Base-by-base conservation (phyloP, 2,888 invertebrate genomes). In the Ischnus inquisitorius region DNA sequence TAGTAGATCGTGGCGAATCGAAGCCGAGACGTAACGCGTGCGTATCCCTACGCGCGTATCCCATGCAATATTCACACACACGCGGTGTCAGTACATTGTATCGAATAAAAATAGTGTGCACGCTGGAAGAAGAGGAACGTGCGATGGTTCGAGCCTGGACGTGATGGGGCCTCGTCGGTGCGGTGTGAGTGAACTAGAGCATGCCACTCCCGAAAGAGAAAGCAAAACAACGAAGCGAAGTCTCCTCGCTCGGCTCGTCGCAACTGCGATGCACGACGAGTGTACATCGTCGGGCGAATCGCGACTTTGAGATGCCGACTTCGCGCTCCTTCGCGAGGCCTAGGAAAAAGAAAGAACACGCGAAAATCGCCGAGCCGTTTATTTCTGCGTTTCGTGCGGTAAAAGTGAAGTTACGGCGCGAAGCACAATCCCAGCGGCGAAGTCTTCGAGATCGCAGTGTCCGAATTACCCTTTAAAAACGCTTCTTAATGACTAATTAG, bases 181-280 rank as follows among this genome's bases (percentile, higher is more conserved):
- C 82, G 86, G 88, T 88, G 88, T 86, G 87, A 87, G 90, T 84
- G 91, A 93, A 93, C 91, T 93, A 93, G 93, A 93, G 93, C 93
- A 92, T 93, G 92, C 93, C 93, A 93, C 92, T 93, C 92, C 92
- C 92, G 93, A 93, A 93, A 93, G 93, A 93, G 93, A 93, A 93
- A 93, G 93, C 93, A 93, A 93, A 93, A 93, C 92, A 92, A 92
- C 90, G 88, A 90, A 89, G 89, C 88, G 82, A 79, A 79, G 84
- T 64, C 72, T 81, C 74, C 69, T 80, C 74, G 84, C 79, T 71
- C 60, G 83, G 80, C 82, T 85, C 86, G 82, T 85, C 86, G 80
- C 78, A 79, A 82, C 34, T 81, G 77, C 68, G 64, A 71, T 46
- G 81, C 67, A 51, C 39, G 72, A 60, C 75, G 77, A 60, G 68